A percentile compares a stretch with the other conserved stretches of the same genome.
phyloP scores from a whole-genome alignment of 1,140 invertebrate species.

The Drosophila paulistorum region DNA sequence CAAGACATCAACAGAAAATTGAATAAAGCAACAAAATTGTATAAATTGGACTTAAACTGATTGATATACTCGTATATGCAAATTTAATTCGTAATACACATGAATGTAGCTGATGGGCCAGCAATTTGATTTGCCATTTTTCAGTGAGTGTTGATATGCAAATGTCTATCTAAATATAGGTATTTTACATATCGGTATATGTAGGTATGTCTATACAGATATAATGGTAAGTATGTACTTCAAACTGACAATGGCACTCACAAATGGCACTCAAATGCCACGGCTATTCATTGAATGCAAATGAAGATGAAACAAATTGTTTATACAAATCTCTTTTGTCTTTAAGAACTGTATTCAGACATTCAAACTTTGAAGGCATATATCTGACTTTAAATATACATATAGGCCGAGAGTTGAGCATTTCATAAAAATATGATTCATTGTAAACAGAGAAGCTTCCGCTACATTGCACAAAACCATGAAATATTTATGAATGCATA shows the following conservation, averaged over 20 bases:
- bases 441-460: slow-evolving; percentile 55
- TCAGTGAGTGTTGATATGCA: slow-evolving; percentile 48
- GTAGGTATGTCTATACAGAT: slow-evolving; percentile 31
- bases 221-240: slow-evolving; percentile 42
- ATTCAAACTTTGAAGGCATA: background rate
- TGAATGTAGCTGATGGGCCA: slow-evolving; percentile 36
- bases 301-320: slow-evolving; percentile 66
- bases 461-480: slow-evolving; percentile 55
- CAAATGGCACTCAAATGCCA: slow-evolving; percentile 42
- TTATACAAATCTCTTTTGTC: slow-evolving; percentile 62
- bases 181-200: slow-evolving; percentile 8
- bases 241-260: slow-evolving; percentile 60
- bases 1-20: slow-evolving; percentile 1
- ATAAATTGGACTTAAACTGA: slow-evolving; percentile 47
- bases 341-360: slow-evolving; percentile 33
- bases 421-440: slow-evolving; percentile 72
- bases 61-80: slow-evolving; percentile 67
- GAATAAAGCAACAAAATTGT: slow-evolving; percentile 26
- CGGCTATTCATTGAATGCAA: slow-evolving; percentile 72
- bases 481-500: slow-evolving; percentile 80
- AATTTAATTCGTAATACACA: slow-evolving; percentile 34
- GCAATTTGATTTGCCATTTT: slow-evolving; percentile 74
- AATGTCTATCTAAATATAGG: slow-evolving; percentile 13
- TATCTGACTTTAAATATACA: background rate
- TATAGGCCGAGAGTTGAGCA: slow-evolving; percentile 11